Evolutionary conservation across 1,140 invertebrate species (phyloP).

Genomic region (Bombyx mandarina): DNA sequence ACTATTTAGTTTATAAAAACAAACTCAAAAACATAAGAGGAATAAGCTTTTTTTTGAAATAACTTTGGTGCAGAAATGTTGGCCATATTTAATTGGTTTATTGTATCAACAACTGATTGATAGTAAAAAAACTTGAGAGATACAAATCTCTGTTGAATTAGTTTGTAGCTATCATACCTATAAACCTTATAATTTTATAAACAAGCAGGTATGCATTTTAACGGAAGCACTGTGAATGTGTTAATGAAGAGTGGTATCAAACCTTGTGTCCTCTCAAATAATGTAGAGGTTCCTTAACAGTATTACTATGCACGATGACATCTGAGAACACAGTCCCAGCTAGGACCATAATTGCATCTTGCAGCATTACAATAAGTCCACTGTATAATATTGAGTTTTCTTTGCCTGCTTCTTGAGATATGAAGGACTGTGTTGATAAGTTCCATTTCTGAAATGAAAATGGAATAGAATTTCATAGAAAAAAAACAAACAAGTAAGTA

Average conservation of each 20-base stretch:
- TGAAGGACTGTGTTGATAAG: conserved; percentile 11
- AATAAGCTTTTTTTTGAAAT: no score
- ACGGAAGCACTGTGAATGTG: no score
- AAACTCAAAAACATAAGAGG: no score
- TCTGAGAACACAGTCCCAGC: conserved; percentile 58
- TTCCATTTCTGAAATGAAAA: conserved; percentile 41
- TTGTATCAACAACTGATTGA: no score
- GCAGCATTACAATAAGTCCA: conserved; percentile 34
- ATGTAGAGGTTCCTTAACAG: conserved; percentile 30
- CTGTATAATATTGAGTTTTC: conserved; percentile 60
- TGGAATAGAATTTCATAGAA: not conserved
- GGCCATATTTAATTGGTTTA: no score
- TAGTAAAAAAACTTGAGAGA: no score
- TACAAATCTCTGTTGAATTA: no score
- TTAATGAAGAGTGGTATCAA: not conserved
- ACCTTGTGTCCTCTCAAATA: conserved; percentile 50
- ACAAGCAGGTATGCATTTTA: no score
- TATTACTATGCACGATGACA: conserved; percentile 37
- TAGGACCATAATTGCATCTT: conserved; percentile 39
- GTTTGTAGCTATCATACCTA: no score
- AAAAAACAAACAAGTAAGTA: not conserved
- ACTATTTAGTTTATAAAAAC: no score
- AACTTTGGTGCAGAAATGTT: no score
- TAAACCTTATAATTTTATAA: no score
- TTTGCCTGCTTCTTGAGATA: conserved; percentile 20